Evolutionary conservation across 2,797 vertebrate species (phyloP), one percentile per base, ranked within the genome.

Genomic region (Thaleichthys pacificus): DNA sequence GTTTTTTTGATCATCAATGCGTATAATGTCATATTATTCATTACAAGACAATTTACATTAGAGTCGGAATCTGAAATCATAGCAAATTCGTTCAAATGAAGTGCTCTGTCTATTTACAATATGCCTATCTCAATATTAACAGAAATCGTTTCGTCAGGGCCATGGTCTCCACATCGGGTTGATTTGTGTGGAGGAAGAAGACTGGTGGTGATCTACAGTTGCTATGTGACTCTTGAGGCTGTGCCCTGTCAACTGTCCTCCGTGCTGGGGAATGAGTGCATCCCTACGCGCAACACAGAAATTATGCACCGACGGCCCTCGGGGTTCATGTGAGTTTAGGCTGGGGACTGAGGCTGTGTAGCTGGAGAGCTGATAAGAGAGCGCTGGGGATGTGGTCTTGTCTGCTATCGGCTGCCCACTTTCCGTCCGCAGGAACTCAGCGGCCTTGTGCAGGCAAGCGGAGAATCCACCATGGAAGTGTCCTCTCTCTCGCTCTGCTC

Each of bases 121-220:
- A 19, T 51, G 11, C 26, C 26, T 42, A 61, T 28, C 60, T 47
- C 6, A n/a, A 61, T 61, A 58, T 56, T 60, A 56, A 19, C 58
- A 17, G 19, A 60, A 21, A 22, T 54, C 19, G 28, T 61, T 21
- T 28, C 14, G 7, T 73, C 38, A 68, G 66, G 71, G 58, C 64
- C 71, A 67, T 28, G 71, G 71, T 67, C 71, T 49, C 71, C 71
- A 73, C 58, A 73, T 14, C 2, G 64, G 32, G n/a, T 61, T 64
- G 66, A 14, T 72, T 32, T 60, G 57, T 28, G 66, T 61, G 32
- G 28, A 7, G 19, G 71, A 26, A 26, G 32, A 30, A 5, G 57
- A 49, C 22, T 28, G 51, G 66, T 21, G 66, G 49, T 51, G 19
- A 26, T 22, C 66, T 3, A 19, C 2, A 32, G 24, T 14, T 14